Conservation (phyloP, 2,113 vertebrate species). For the Vireo altiloquus region DNA sequence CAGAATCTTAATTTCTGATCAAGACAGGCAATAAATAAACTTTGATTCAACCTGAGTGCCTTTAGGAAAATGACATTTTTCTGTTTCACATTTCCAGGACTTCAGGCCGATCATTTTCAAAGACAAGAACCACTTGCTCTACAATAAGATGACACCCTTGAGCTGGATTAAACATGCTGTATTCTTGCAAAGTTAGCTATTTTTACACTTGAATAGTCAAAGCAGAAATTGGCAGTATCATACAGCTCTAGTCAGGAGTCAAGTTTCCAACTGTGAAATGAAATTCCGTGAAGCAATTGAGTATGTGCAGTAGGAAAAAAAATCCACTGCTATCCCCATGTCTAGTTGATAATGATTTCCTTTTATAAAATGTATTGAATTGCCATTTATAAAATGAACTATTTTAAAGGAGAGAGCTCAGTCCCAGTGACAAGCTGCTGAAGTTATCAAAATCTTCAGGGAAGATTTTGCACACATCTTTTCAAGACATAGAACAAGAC, state of each 20-base stretch:
- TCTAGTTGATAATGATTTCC: not conserved
- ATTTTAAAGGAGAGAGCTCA: not conserved
- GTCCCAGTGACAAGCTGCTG: not conserved
- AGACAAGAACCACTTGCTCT: constrained; percentile 1
- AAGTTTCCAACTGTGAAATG: constrained; percentile 44
- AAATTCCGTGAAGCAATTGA: not conserved
- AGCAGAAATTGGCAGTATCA: constrained; percentile 40
- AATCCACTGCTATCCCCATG: not conserved
- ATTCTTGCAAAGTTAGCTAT: constrained; percentile 13
- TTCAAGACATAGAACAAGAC: not conserved
- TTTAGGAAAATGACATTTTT: not conserved
- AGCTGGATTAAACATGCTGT: not conserved
- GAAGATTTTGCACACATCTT: not conserved
- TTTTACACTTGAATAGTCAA: constrained; percentile 26
- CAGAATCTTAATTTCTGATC: not conserved
- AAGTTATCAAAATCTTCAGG: not conserved
- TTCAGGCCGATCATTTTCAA: not conserved
- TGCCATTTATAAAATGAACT: constrained; percentile 10
- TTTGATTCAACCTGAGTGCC: not conserved
- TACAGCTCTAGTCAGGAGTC: not conserved
- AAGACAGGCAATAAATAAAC: not conserved
- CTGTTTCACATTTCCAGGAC: not conserved
- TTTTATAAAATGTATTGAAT: constrained; percentile 12
- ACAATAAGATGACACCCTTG: not conserved
- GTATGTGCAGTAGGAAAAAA: not conserved